These are phyloP conservation scores for Buteo buteo DNA, from an alignment of 2,113 vertebrate genomes.

Conservation along the genomic window DNA sequence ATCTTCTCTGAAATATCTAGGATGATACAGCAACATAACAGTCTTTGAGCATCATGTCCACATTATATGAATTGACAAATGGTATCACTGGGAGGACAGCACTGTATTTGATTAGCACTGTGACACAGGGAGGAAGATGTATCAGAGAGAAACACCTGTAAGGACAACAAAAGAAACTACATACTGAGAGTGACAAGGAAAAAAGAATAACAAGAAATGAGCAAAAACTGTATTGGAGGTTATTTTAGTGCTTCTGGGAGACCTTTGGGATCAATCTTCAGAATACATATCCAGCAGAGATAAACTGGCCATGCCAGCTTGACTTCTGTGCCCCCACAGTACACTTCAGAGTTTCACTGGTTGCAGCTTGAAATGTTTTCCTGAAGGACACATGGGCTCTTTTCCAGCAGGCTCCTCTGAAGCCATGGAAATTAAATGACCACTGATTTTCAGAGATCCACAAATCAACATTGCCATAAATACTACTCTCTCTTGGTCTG, in stretches of 20 bases:
- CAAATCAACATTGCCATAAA: not conserved
- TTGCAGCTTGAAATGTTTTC: not conserved
- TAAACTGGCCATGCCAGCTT: not conserved
- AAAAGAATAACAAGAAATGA: not conserved
- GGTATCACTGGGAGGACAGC: not conserved
- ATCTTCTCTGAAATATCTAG: not conserved
- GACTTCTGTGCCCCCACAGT: not conserved
- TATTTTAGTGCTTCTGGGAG: not conserved
- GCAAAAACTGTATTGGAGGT: rapidly evolving
- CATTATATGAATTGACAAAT: rapidly evolving
- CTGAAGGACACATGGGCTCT: not conserved
- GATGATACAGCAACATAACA: not conserved
- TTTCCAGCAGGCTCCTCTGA: not conserved
- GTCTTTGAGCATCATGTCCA: not conserved
- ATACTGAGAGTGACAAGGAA: not conserved
- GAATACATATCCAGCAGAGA: not conserved
- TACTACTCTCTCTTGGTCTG: not conserved
- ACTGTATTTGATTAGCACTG: not conserved
- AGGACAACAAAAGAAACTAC: not conserved
- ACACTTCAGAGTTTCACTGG: not conserved
- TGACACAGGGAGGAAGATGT: not conserved
- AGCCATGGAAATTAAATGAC: not conserved
- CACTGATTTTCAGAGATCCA: not conserved
- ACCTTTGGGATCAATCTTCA: not conserved
- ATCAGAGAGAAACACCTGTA: not conserved